Evolutionary conservation across 2,797 vertebrate species (phyloP), one percentile per base, ranked within the genome.

Genomic region (Spheniscus humboldti): DNA sequence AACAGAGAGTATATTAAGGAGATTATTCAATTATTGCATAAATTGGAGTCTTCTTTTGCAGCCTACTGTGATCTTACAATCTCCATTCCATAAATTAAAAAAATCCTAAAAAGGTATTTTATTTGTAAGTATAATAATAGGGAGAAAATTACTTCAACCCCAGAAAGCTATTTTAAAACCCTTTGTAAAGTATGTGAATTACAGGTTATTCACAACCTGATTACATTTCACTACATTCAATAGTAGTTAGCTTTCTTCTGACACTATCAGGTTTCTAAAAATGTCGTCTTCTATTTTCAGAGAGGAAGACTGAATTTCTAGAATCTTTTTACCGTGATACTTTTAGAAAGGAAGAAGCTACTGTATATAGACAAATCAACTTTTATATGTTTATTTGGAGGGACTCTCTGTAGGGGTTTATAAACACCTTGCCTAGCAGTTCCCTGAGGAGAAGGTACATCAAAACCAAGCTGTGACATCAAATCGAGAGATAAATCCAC

Each of bases 401-500:
- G 30, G 37, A 47, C 53, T 87, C 72, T 45, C 13, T 0, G 39
- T 6, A 59, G 80, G 71, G 18, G 43, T 63, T 77, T 73, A 74
- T 50, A 71, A 97, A 92, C 74, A 90, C 92, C 69, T 92, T 81
- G n/a, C 28, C 60, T 71, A 71, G 75, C 56, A 89, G 60, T 52
- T 89, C 71, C 80, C 86, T 67, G 48, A 82, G 78, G 75, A 93
- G 82, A 69, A 93, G 23, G 47, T 45, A 90, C 39, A 89, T 87
- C 88, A 95, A 95, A 94, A 81, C 35, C 79, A 94, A 96, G 77
- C 94, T 93, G 66, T 73, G 91, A 71, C 71, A 76, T 81, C 86
- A 82, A 95, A 85, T 52, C 88, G 92, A 95, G 67, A 90, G 63
- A 63, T 28, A 95, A 95, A 95, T 53, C 47, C 67, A 74, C 52